Percentiles rank a stretch among this genome's conserved stretches.
phyloP scores from a whole-genome alignment of 2,113 vertebrate genomes.

The Myiagra hebetior region DNA sequence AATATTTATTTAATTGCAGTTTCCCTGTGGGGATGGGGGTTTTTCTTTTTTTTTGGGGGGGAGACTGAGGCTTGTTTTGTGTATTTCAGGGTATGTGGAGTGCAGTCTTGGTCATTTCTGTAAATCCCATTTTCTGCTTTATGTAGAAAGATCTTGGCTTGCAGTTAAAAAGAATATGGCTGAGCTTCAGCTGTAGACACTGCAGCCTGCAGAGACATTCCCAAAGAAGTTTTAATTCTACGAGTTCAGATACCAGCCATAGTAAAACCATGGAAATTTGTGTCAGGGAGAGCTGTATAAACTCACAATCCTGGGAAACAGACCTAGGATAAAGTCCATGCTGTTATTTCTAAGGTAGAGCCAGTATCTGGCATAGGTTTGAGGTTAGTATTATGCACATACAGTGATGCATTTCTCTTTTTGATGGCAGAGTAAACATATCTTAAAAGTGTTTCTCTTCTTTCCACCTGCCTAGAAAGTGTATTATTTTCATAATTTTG shows the following conservation, averaged over 20 bases:
- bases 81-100: neutral
- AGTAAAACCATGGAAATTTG: neutral
- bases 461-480: neutral
- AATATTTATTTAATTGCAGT: neutral
- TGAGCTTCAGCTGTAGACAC: neutral
- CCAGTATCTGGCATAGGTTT: neutral
- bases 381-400: neutral
- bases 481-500: neutral
- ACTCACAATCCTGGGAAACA: neutral
- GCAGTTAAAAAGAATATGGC: neutral
- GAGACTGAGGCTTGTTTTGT: neutral
- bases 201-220: neutral
- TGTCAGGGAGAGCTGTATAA: neutral
- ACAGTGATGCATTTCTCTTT: neutral
- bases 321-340: neutral
- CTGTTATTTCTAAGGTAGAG: neutral
- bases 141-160: neutral
- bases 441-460: neutral
- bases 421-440: neutral
- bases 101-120: neutral
- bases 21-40: neutral
- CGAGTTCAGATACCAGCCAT: neutral
- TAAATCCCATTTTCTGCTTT: neutral
- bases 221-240: neutral
- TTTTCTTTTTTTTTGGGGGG: accelerated